Base-by-base conservation (phyloP, 2,113 vertebrate species). In the Echinops telfairi region DNA sequence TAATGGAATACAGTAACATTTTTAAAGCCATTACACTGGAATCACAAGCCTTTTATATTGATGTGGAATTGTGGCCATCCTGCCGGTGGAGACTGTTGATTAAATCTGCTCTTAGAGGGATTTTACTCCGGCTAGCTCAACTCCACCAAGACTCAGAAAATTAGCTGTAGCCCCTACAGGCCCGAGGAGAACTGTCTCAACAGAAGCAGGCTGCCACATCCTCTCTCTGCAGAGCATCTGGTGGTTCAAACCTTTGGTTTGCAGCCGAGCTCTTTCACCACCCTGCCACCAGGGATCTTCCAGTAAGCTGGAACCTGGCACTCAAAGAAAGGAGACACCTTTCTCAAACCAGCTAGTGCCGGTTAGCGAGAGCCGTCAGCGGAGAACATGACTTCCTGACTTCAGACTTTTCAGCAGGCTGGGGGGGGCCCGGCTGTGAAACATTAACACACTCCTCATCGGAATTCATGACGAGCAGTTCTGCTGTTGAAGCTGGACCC, bases 1-100 rank as follows among this genome's bases (percentile, higher is more conserved):
- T 80, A n/a, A 76, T 86, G 68, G 58, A 95, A 89, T 17, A 75
- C 10, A 76, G 81, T 92, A 86, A 91, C 62, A 23, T 75, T 93
- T 95, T 62, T 94, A 47, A 93, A 88, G 60, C 86, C 84, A 89
- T 73, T 94, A 70, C 73, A 91, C 1, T 78, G 53, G 60, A 0
- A 89, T 20, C 60, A 62, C 1, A 58, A 83, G 40, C 29, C n/a
- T 94, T 71, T 88, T 75, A 14, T 80, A 53, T 20, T 47, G 70
- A 80, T 3, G 25, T 23, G 31, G 58, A 94, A 85, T 14, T 27
- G 2, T 12, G 29, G 33, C 47, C 64, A 47, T 58, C 6, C 10
- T 85, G 23, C 83, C n/a, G 43, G 75, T 88, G 62, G 85, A 66
- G 57, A 2, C 25, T 71, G 7, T 36, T 86, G 82, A 80, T 85